phyloP scores from a whole-genome alignment of 2,113 vertebrate species.

The Oceanites oceanicus region DNA sequence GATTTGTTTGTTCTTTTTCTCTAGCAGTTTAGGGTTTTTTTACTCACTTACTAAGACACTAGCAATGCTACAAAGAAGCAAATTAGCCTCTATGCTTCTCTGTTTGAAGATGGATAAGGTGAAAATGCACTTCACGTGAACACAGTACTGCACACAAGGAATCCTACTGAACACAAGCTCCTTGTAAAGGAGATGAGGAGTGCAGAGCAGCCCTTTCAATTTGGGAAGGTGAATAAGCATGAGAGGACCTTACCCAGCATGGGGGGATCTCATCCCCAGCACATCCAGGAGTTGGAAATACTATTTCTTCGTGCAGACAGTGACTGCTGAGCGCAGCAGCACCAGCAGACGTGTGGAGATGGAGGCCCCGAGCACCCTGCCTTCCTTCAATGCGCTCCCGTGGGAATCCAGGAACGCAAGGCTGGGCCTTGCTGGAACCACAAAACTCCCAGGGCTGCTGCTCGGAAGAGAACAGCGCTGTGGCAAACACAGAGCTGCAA shows the following conservation, averaged over 20 bases:
- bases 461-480: neutral
- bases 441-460: neutral
- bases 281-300: neutral
- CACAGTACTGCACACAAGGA: neutral
- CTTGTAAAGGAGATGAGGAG: neutral
- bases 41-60: neutral
- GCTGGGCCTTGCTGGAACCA: neutral
- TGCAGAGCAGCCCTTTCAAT: neutral
- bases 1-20: conserved; percentile 27
- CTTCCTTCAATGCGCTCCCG: fast-evolving
- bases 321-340: neutral
- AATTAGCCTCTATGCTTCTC: neutral
- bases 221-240: neutral
- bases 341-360: neutral
- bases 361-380: neutral
- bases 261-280: neutral
- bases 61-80: conserved; percentile 47
- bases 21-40: neutral
- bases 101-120: neutral
- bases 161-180: neutral
- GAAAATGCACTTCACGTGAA: neutral
- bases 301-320: neutral
- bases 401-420: neutral
- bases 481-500: neutral
- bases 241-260: neutral